phyloP scores from a whole-genome alignment of 2,113 vertebrate genomes.

The Odocoileus virginianus region DNA sequence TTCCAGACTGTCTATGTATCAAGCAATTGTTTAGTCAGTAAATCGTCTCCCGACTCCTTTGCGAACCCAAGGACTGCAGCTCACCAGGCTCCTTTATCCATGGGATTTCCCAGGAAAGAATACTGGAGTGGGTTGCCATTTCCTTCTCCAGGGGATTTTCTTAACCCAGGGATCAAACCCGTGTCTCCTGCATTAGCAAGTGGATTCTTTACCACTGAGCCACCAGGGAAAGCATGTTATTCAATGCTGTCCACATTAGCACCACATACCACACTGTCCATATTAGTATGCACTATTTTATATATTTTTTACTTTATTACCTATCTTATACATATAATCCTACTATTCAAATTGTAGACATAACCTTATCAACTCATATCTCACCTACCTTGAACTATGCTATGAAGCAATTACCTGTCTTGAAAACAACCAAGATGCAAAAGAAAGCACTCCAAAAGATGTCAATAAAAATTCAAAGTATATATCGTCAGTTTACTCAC shows the following conservation, averaged over 20 bases:
- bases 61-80: neutral
- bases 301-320: neutral
- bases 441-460: neutral
- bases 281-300: neutral
- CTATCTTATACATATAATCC: conserved; percentile 10
- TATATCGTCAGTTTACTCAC: neutral
- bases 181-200: neutral
- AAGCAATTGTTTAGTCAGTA: neutral
- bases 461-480: neutral
- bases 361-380: neutral
- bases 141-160: neutral
- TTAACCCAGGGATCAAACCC: neutral
- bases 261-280: neutral
- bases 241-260: neutral
- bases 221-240: neutral
- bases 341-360: neutral
- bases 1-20: neutral
- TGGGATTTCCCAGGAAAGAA: neutral
- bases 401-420: neutral
- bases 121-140: neutral
- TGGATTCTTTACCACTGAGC: neutral
- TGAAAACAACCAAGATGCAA: neutral
- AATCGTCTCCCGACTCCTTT: neutral
- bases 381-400: neutral
- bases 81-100: neutral